Evolutionary conservation across 2,888 invertebrate species (phyloP), one percentile per base, ranked within the genome.

Genomic region (Piscicola geometra): DNA sequence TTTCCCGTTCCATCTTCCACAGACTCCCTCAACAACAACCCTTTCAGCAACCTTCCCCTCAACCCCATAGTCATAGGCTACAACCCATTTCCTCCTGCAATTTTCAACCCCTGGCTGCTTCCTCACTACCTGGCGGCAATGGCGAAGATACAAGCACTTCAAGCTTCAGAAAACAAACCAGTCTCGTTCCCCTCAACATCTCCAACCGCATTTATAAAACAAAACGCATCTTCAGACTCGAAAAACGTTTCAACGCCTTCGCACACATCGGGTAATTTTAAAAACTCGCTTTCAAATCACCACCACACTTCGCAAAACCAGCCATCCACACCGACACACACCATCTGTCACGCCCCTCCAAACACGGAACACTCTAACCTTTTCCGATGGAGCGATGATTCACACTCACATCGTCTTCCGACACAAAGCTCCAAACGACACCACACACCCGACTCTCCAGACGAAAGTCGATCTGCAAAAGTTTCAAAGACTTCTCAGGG

Each of bases 381-480:
- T 70, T 3, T 15, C n/a, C 64, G 28, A n/a, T 35, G 52, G 33
- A 67, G 67, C 30, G n/a, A 67, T 3, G 18, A 15, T 64, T 30
- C 28, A 12, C 18, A 64, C 47, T 32, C 2, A 73, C 35, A 30
- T 5, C 5, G 35, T 33, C 41, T 36, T 3, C 33, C 35, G 12
- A 28, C 35, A n/a, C 21, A 35, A 36, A 41, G 28, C 1, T 70
- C 41, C 36, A 70, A 41, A 41, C 28, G 56, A 30, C 74, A 36
- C 36, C 36, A 71, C 5, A 71, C 71, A 79, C 82, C 77, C 91
- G 92, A 81, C 92, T 92, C 9, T 28, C 9, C 15, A 28, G 12
- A 25, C 5, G 18, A 35, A 36, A 5, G 41, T 21, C 60, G 3
- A 5, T 30, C 33, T 28, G 30, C 1, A 71, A n/a, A 35, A 32